Conservation (phyloP, 2,113 vertebrate genomes). For the Prunella himalayana region DNA sequence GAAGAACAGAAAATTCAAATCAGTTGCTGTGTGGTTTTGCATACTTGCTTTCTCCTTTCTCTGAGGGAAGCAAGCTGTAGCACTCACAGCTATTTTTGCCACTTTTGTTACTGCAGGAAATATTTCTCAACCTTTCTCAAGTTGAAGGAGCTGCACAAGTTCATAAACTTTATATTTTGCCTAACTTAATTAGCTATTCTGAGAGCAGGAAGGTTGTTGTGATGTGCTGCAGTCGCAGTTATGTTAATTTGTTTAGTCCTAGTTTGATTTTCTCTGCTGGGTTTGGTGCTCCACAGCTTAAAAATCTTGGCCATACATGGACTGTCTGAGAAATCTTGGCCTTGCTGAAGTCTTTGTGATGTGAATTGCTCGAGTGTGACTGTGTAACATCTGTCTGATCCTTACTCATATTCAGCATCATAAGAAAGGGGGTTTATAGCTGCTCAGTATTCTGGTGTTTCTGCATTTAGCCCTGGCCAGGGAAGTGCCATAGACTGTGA, state of each 20-base stretch:
- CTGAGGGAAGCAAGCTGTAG: neutral
- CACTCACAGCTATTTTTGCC: neutral
- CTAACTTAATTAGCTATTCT: neutral
- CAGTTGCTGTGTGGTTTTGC: neutral
- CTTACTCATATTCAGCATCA: neutral
- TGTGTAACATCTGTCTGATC: neutral
- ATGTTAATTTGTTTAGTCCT: neutral
- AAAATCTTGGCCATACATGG: neutral
- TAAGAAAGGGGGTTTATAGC: neutral
- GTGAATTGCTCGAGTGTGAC: accelerated
- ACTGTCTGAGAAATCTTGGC: neutral
- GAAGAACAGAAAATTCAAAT: neutral
- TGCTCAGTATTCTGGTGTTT: neutral
- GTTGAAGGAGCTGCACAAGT: neutral
- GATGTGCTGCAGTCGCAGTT: neutral
- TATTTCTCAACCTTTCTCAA: neutral
- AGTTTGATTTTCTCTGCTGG: neutral
- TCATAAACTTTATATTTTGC: accelerated
- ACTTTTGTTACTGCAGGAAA: neutral
- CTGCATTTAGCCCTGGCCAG: neutral
- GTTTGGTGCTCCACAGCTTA: neutral
- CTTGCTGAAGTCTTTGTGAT: neutral
- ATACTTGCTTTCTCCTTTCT: neutral
- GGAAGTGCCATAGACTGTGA: neutral
- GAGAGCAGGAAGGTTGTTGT: neutral